These are phyloP conservation scores for Orthonevra nobilis DNA, from an alignment of 2,888 invertebrate species.

Conservation along the genomic window DNA sequence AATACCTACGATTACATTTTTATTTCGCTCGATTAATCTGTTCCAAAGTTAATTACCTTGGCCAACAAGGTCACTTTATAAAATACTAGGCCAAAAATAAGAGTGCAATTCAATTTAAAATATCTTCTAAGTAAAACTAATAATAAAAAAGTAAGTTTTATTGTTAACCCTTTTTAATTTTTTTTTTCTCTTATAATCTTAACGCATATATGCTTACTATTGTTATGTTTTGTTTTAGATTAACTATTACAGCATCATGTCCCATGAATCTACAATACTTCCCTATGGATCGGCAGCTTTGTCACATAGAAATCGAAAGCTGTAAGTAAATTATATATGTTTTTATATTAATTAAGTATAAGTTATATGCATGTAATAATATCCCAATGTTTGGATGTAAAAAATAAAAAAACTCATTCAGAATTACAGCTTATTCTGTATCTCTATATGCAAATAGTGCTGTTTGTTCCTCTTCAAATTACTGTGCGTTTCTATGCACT, in stretches of 20 bases:
- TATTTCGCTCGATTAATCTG: too few species aligned
- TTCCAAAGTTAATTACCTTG: too few species aligned
- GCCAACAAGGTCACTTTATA: too few species aligned
- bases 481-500: conserved; percentile 16
- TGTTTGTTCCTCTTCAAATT: conserved; percentile 52
- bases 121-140: too few species aligned
- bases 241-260: conserved; percentile 97
- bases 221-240: conserved; percentile 79
- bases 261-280: conserved; percentile 98
- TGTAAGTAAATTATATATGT: conserved; percentile 87
- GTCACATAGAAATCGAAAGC: conserved; percentile 97
- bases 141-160: too few species aligned
- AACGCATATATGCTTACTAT: too few species aligned
- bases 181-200: too few species aligned
- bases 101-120: too few species aligned
- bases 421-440: conserved; percentile 50
- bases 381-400: conserved; percentile 17
- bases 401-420: conserved; percentile 48
- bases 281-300: conserved; percentile 97
- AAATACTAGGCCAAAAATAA: too few species aligned
- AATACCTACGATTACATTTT: too few species aligned
- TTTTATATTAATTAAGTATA: too few species aligned
- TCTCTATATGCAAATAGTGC: conserved; percentile 45
- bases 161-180: too few species aligned
- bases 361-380: conserved; percentile 47